phyloP scores from a whole-genome alignment of 2,113 vertebrate species.

The Ceratotherium simum region DNA sequence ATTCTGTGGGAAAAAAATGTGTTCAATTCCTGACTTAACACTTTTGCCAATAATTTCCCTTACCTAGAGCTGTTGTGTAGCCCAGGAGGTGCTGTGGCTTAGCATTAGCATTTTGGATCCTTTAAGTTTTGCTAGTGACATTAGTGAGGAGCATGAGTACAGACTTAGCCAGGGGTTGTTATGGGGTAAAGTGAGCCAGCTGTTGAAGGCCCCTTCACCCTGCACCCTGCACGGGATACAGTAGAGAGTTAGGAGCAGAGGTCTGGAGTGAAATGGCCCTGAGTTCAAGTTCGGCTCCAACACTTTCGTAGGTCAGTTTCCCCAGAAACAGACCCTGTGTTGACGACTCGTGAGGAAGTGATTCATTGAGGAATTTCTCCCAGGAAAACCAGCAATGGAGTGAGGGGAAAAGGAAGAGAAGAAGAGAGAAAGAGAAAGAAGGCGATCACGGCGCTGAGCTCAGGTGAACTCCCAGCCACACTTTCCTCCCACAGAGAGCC shows the following conservation, averaged over 20 bases:
- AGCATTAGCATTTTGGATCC: accelerated
- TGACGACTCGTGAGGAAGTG: neutral
- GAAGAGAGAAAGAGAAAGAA: neutral
- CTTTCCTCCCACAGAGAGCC: neutral
- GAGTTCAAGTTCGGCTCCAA: neutral
- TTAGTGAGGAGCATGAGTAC: neutral
- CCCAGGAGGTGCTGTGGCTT: neutral
- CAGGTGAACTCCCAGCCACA: too few species aligned
- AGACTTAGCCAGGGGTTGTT: too few species aligned
- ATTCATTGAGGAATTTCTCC: neutral
- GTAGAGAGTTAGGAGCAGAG: neutral
- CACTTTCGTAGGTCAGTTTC: neutral
- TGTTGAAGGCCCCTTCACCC: accelerated
- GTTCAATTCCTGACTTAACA: neutral
- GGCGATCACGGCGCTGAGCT: neutral
- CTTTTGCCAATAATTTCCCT: neutral
- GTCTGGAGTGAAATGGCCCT: neutral
- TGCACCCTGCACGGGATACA: accelerated
- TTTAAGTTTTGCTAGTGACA: neutral
- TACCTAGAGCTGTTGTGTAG: neutral
- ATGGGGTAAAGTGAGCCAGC: neutral
- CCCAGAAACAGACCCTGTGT: neutral
- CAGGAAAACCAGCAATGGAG: neutral
- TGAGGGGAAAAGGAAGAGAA: neutral
- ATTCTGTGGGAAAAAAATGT: neutral